Conservation (phyloP, 2,113 vertebrate species). For the Hippocampus mohnikei region DNA sequence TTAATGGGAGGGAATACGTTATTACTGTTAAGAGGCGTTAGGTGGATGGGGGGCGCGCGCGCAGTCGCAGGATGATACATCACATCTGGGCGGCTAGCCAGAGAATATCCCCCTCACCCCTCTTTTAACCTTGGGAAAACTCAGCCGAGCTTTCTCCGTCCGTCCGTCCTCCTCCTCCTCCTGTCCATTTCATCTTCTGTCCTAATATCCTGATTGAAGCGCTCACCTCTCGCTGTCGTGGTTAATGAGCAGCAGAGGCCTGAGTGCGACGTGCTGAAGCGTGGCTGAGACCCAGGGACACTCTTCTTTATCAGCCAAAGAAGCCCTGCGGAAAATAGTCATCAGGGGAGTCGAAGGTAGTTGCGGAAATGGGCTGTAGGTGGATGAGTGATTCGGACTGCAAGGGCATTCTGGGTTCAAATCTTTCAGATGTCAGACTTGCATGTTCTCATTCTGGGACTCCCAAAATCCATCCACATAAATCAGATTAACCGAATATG, state of each 20-base stretch:
- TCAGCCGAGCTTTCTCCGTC: slow-evolving; percentile 6
- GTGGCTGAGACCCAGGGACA: slow-evolving; percentile 20
- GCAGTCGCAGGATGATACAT: slow-evolving; percentile 32
- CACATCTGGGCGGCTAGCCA: slow-evolving; percentile 55
- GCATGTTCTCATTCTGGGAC: neutral
- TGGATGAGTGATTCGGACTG: neutral
- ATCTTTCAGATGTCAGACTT: neutral
- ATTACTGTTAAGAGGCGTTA: slow-evolving; percentile 61
- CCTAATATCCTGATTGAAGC: slow-evolving; percentile 62
- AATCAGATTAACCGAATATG: neutral
- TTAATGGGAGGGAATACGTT: slow-evolving; percentile 62
- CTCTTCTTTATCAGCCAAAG: slow-evolving; percentile 12
- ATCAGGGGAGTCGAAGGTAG: neutral
- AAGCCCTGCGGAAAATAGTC: neutral
- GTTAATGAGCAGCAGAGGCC: slow-evolving; percentile 64
- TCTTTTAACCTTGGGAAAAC: slow-evolving; percentile 18
- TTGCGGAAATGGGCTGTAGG: neutral
- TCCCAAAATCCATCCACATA: neutral
- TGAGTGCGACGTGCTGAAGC: slow-evolving; percentile 39
- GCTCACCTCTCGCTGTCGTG: slow-evolving; percentile 53
- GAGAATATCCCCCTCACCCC: slow-evolving; percentile 20
- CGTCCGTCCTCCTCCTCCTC: slow-evolving; percentile 14
- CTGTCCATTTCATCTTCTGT: slow-evolving; percentile 55
- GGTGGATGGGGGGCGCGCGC: slow-evolving; percentile 33
- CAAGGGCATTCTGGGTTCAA: neutral